phyloP scores from a whole-genome alignment of 2,888 invertebrate species.

The Mellilla xanthometata region DNA sequence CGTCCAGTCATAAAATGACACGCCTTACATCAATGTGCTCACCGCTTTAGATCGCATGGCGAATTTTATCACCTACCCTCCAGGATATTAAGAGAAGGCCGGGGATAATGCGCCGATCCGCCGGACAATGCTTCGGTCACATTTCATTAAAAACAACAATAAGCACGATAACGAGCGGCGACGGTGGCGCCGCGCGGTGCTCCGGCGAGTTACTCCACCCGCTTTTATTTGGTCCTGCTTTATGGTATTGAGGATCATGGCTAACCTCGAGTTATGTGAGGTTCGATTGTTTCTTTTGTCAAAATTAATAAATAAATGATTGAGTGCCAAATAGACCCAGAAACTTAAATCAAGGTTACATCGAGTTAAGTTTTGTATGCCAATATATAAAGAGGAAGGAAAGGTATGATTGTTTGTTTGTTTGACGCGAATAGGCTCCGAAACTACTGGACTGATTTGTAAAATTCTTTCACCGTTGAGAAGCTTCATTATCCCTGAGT shows the following conservation, averaged over 20 bases:
- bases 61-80: constrained; percentile 62
- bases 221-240: constrained; percentile 8
- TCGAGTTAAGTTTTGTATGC: too few relatives aligned
- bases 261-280: background rate
- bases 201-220: constrained; percentile 28
- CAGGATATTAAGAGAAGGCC: constrained; percentile 59
- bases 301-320: too few relatives aligned
- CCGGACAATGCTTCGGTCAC: constrained; percentile 65
- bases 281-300: too few relatives aligned
- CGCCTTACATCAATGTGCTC: background rate
- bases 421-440: too few relatives aligned
- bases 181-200: constrained; percentile 36
- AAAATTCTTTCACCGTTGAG: too few relatives aligned
- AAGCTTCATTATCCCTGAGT: too few relatives aligned
- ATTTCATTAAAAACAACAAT: constrained; percentile 75
- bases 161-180: constrained; percentile 57
- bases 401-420: too few relatives aligned
- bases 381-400: too few relatives aligned
- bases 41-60: constrained; percentile 41
- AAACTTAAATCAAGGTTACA: too few relatives aligned
- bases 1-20: too few relatives aligned
- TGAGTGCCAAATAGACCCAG: too few relatives aligned
- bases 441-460: too few relatives aligned
- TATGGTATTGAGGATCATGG: constrained; percentile 10
- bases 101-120: constrained; percentile 66